phyloP scores from a whole-genome alignment of 1,140 invertebrate species.

The Adoxophyes honmai region DNA sequence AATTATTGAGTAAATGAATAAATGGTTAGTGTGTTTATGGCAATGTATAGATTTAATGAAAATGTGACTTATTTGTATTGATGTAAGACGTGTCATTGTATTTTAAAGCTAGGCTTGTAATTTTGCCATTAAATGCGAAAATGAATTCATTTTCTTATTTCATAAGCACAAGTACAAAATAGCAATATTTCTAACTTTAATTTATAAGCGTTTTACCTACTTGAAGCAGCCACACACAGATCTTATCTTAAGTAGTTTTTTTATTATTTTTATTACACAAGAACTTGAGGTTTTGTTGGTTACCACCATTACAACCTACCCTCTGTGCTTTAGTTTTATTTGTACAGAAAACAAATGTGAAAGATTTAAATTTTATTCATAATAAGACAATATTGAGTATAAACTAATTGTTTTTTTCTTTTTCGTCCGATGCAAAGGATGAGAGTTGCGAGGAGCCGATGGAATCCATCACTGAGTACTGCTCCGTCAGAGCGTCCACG shows the following conservation, averaged over 20 bases:
- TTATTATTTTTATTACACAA: no score
- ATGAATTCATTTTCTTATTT: neutral
- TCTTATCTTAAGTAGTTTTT: no score
- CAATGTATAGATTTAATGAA: neutral
- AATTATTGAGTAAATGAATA: constrained; percentile 7
- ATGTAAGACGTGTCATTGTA: neutral
- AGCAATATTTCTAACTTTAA: constrained; percentile 12
- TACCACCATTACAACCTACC: no score
- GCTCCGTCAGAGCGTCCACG: constrained; percentile 41
- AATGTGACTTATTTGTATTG: constrained; percentile 4
- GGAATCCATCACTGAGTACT: constrained; percentile 35
- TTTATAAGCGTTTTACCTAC: neutral
- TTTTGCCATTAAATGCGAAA: constrained; percentile 2
- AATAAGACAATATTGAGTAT: constrained; percentile 18
- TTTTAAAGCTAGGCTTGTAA: constrained; percentile 9
- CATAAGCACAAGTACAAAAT: constrained; percentile 15
- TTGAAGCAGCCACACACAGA: no score
- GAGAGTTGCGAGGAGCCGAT: constrained; percentile 30
- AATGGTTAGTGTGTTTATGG: neutral
- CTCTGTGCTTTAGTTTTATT: neutral
- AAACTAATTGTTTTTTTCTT: constrained; percentile 23
- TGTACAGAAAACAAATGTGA: constrained; percentile 7
- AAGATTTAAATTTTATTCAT: constrained; percentile 8
- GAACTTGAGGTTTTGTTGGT: no score
- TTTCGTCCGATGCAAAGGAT: constrained; percentile 19